These are phyloP conservation scores for Choloepus hoffmanni DNA, from an alignment of 2,113 vertebrate species.

Conservation along the genomic window DNA sequence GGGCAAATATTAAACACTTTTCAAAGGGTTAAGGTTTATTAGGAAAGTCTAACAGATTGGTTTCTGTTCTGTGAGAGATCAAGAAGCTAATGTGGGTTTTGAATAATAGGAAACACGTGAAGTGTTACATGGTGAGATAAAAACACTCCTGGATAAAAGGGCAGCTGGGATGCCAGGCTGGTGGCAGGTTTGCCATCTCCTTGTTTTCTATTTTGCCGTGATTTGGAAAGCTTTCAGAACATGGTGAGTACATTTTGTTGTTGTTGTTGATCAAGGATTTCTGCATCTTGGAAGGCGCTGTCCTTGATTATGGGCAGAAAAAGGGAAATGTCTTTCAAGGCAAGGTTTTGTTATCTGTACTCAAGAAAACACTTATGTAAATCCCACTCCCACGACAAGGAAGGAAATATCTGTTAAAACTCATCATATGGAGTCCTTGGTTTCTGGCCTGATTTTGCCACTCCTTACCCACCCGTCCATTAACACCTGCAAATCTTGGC, in stretches of 20 bases:
- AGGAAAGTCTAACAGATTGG: neutral
- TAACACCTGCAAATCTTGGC: slow-evolving; percentile 71
- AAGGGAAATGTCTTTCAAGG: slow-evolving; percentile 65
- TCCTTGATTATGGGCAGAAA: slow-evolving; percentile 8
- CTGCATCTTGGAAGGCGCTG: slow-evolving; percentile 54
- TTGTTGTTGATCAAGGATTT: slow-evolving; percentile 54
- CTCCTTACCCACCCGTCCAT: slow-evolving; percentile 51
- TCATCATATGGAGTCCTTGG: slow-evolving; percentile 52
- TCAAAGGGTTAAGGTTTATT: neutral
- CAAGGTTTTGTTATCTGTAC: slow-evolving; percentile 62
- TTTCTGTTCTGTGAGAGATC: neutral
- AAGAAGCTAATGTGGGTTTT: neutral
- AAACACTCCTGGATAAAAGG: neutral
- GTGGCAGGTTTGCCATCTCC: neutral
- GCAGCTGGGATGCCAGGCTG: neutral
- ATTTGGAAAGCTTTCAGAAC: slow-evolving; percentile 3
- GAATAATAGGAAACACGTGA: neutral
- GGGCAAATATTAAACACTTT: neutral
- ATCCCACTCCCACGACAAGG: slow-evolving; percentile 56
- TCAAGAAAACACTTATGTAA: slow-evolving; percentile 65
- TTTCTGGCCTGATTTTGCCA: slow-evolving; percentile 65
- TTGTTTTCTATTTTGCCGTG: neutral
- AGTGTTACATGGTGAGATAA: neutral
- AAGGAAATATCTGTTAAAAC: slow-evolving; percentile 59
- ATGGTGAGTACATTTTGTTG: neutral